Evolutionary conservation across 2,797 vertebrate species (phyloP).

Genomic region (Clarias laeviceps): DNA sequence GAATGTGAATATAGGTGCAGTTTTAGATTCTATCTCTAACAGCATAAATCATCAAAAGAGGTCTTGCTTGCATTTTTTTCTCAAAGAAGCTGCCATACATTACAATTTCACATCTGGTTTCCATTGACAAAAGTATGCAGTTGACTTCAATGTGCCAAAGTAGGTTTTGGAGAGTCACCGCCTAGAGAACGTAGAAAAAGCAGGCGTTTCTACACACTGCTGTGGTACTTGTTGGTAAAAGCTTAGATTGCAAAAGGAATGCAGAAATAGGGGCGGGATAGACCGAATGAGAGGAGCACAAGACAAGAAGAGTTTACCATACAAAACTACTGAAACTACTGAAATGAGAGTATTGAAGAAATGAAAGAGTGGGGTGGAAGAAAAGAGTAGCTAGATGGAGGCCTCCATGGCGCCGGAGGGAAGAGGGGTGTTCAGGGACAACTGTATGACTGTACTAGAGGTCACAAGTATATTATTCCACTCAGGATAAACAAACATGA

Average conservation of each 20-base stretch:
- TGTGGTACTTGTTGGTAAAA: conserved; percentile 70
- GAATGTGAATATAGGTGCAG: conserved; percentile 56
- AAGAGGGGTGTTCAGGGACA: conserved; percentile 51
- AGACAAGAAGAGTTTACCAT: conserved; percentile 50
- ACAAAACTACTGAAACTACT: conserved; percentile 3
- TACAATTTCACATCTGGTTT: conserved; percentile 84
- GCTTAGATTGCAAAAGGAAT: conserved; percentile 61
- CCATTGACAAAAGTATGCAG: conserved; percentile 80
- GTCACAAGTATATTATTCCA: conserved; percentile 64
- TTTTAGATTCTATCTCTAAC: conserved; percentile 68
- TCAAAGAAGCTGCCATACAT: conserved; percentile 75
- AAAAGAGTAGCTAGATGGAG: conserved; percentile 39
- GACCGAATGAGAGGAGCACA: conserved; percentile 50
- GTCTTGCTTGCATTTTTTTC: conserved; percentile 70
- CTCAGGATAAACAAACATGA: conserved; percentile 66
- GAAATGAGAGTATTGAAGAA: conserved; percentile 31
- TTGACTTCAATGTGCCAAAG: conserved; percentile 74
- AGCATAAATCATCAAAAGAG: conserved; percentile 64
- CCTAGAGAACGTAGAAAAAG: conserved; percentile 68
- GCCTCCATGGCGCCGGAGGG: conserved; percentile 5
- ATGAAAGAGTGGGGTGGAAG: background rate
- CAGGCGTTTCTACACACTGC: conserved; percentile 58
- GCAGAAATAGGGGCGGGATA: conserved; percentile 52
- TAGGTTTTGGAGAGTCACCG: conserved; percentile 72
- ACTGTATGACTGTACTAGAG: conserved; percentile 50